Base-by-base conservation (phyloP, 2,888 invertebrate species). In the Allolobophora icterica region DNA sequence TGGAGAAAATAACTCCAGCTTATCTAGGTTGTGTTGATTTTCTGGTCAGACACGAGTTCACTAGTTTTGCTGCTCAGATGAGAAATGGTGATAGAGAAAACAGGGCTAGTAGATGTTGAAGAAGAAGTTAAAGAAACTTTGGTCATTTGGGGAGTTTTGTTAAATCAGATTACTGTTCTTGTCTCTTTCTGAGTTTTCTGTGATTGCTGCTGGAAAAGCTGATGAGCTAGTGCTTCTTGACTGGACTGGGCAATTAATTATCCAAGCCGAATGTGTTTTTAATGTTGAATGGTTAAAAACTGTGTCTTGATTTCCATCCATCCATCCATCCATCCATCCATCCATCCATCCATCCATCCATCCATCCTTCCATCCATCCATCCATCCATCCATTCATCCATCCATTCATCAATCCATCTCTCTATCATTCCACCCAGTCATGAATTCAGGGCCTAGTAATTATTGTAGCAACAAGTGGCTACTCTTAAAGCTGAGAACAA, bases 401-500 rank as follows among this genome's bases (percentile, higher is more conserved):
- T 71, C 58, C 58, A 58, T 58, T 24, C 58, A 6, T 58, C 30
- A 2, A 30, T 58, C 30, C n/a, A n/a, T 71, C 71, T 4, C 30
- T 30, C 0, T n/a, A 71, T 71, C 71, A 30, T n/a, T 71, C n/a
- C 71, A 71, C 0, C 71, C 71, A 71, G 30, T 71, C 30, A 71
- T n/a, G n/a, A 30, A 71, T 30, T 13, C n/a, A 71, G 30, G 30
- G 30, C 11, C 11, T 71, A 2, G 30, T 71, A n/a, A 71, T 33
- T 89, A 34, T 52, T 34, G 90, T 96, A 98, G 98, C 97, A 97
- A 95, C 99, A 99, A 96, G 99, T 99, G 98, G 96, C 98, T 94
- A 98, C 97, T 94, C 96, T 99, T 94, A 99, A 99, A 95, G 98
- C 99, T 94, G 99, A 99, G 96, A 99, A 99, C 95, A 98, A 99